Evolutionary conservation across 2,113 vertebrate genomes (phyloP), one percentile per base, ranked within the genome.

Genomic region (Cyanoderma ruficeps): DNA sequence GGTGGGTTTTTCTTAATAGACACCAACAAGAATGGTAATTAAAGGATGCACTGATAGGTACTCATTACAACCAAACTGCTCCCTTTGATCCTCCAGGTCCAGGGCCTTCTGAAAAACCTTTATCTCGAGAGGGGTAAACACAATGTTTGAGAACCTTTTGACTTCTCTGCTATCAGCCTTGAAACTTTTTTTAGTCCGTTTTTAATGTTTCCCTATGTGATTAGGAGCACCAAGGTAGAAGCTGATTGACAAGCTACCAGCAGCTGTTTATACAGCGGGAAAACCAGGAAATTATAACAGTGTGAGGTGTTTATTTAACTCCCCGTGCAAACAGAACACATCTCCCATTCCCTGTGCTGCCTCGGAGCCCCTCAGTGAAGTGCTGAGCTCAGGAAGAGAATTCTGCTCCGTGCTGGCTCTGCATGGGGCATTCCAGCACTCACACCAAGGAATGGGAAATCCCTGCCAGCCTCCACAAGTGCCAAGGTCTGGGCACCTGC

Each of bases 11-110:
- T 82, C 67, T 79, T 86, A 94, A 55, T 13, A 90, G 83, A 81
- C 59, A 95, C 74, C 93, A 78, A 83, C 67, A 86, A 93, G 68
- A 94, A 94, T 28, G 19, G 59, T 56, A 44, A 97, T 97, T 95
- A 97, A 78, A 83, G 24, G 28, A 69, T 49, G 47, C 39, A 63
- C 28, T 22, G 63, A 50, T 76, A 49, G 24, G n/a, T 88, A 61
- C 65, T 79, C 4, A 6, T 77, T 90, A 89, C 68, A 94, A 93
- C 91, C 41, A 78, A 84, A 92, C 69, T 4, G 17, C 19, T 74
- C 27, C 28, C 72, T 95, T 94, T 84, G 30, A 87, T 88, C 86
- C 63, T 53, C 37, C n/a, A 13, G n/a, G 42, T 80, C 79, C 52
- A 76, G 74, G 52, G 33, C 50, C 64, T 67, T 59, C 80, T 80